These are phyloP conservation scores for Aplysina aerophoba DNA, from an alignment of 37 sponge, comb jelly and placozoan genomes.

Conservation along the genomic window DNA sequence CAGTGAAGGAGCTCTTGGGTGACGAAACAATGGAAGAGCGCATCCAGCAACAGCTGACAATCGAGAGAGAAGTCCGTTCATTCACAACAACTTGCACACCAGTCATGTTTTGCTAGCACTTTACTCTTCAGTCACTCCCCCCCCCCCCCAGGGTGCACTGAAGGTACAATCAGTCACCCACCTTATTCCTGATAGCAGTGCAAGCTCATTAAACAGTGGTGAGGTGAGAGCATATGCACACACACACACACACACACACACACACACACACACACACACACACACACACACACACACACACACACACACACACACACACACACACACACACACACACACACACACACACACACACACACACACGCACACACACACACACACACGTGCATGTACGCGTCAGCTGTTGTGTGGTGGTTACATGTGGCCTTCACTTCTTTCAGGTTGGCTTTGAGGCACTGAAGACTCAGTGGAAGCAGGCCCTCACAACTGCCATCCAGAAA, in stretches of 20 bases:
- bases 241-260: too few relatives aligned
- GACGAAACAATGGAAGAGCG: background rate
- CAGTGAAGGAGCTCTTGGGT: background rate
- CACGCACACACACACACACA: too few relatives aligned
- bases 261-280: too few relatives aligned
- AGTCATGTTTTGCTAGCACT: background rate
- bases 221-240: too few relatives aligned
- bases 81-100: background rate
- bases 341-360: too few relatives aligned
- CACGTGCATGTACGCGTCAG: too few relatives aligned
- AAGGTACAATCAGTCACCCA: background rate
- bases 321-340: too few relatives aligned
- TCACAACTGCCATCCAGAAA: conserved; percentile 33
- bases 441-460: conserved; percentile 3
- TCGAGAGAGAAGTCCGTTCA: background rate
- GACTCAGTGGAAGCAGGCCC: conserved; percentile 40
- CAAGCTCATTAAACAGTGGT: too few relatives aligned
- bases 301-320: too few relatives aligned
- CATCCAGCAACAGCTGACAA: background rate
- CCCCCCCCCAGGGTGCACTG: background rate
- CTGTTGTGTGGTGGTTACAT: too few relatives aligned
- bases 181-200: too few relatives aligned
- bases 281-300: too few relatives aligned
- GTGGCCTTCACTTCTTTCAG: conserved; percentile 1
- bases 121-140: background rate